Conservation (phyloP, 2,888 invertebrate species). For the Chironomus riparius region DNA sequence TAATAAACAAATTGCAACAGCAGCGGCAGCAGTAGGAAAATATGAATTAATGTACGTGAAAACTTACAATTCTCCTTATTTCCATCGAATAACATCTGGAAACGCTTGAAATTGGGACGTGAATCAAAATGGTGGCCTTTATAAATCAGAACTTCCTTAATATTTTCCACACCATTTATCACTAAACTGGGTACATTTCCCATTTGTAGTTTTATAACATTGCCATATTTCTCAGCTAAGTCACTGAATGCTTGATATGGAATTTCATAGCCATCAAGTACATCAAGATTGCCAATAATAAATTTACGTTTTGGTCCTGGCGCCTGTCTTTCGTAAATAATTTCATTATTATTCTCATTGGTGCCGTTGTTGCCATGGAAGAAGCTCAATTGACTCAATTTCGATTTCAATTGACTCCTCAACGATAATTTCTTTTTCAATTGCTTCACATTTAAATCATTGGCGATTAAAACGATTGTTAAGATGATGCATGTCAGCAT, state of each 20-base stretch:
- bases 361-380: not conserved
- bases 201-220: slow-evolving; percentile 47
- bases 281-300: slow-evolving; percentile 49
- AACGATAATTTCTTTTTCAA: not conserved
- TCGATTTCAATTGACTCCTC: not conserved
- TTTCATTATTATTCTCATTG: too few relatives aligned
- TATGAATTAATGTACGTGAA: not conserved
- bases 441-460: slow-evolving; percentile 27
- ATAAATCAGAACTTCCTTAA: slow-evolving; percentile 48
- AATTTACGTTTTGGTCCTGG: slow-evolving; percentile 49
- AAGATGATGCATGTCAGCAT: slow-evolving; percentile 29
- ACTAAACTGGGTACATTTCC: slow-evolving; percentile 49
- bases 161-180: slow-evolving; percentile 50
- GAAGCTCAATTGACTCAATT: slow-evolving; percentile 6
- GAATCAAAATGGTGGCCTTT: slow-evolving; percentile 55
- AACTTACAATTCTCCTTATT: slow-evolving; percentile 60
- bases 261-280: slow-evolving; percentile 49
- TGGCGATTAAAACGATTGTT: slow-evolving; percentile 28
- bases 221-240: slow-evolving; percentile 46
- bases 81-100: slow-evolving; percentile 53
- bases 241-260: slow-evolving; percentile 51
- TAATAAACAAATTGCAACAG: not conserved
- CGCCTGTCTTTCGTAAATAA: slow-evolving; percentile 35
- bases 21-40: not conserved
- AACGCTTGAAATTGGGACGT: slow-evolving; percentile 54